phyloP scores from a whole-genome alignment of 2,113 vertebrate genomes.

The Pheucticus melanocephalus region DNA sequence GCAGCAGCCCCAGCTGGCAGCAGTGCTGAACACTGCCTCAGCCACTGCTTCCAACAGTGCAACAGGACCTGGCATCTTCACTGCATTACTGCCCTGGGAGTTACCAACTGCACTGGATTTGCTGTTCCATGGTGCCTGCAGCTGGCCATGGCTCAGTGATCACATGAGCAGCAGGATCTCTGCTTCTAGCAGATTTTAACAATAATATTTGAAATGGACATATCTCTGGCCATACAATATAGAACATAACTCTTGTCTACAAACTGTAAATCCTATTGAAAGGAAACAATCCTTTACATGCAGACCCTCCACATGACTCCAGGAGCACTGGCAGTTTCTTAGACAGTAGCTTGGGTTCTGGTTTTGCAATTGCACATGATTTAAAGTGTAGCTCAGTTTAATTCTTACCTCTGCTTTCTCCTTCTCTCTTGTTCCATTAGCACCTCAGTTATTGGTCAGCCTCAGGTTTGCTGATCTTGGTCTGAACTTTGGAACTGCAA shows the following conservation, averaged over 20 bases:
- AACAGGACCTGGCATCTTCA: accelerated
- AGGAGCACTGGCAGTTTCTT: neutral
- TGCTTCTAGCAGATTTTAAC: neutral
- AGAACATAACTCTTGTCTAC: neutral
- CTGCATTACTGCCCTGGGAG: neutral
- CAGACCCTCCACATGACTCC: neutral
- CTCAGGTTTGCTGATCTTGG: neutral
- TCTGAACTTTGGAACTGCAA: neutral
- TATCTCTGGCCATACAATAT: neutral
- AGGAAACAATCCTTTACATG: neutral
- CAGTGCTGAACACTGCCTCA: neutral
- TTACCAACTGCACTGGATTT: neutral
- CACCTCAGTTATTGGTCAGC: neutral
- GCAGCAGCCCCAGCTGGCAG: neutral
- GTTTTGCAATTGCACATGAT: neutral
- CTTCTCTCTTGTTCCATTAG: neutral
- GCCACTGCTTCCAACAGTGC: neutral
- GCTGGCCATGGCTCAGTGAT: neutral
- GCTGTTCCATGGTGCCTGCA: neutral
- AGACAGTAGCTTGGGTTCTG: neutral
- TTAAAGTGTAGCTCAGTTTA: neutral
- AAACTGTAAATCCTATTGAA: neutral
- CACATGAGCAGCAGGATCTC: neutral
- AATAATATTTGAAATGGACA: neutral
- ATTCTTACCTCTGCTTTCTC: neutral